Base-by-base conservation (phyloP, 2,797 vertebrate species). In the Chelmon rostratus region DNA sequence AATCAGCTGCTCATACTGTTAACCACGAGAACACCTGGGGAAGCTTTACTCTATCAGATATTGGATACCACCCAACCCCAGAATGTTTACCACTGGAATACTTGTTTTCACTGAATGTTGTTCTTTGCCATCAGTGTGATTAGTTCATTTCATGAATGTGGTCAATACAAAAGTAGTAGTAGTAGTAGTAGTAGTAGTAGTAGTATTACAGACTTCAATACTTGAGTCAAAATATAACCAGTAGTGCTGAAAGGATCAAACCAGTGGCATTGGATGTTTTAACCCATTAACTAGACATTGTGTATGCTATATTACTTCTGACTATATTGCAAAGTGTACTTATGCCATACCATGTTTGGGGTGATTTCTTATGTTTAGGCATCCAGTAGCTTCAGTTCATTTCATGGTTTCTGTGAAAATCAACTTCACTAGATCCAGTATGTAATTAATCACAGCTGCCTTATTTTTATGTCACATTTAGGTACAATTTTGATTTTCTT, bases 91-190 rank as follows among this genome's bases (percentile, higher is more conserved):
- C n/a, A n/a, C 7, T 18, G 42, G n/a, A n/a, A n/a, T n/a, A n/a
- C n/a, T n/a, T n/a, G n/a, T 44, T 44, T 44, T 5, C 50, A n/a
- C 13, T 52, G 15, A 53, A 59, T 53, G 47, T 35, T 53, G 72
- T 59, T 18, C 4, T n/a, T 79, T 40, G 2, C 50, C 37, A 33
- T 62, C 31, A 40, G 69, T 73, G 77, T 67, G 37, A 28, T 46
- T 37, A 23, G 33, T 50, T 28, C 12, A 38, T 6, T 19, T 15
- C 18, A 49, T n/a, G 23, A 66, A 11, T 57, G 31, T 15, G 58
- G 44, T 21, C 8, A 31, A 46, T 53, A 28, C 5, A 35, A 11
- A 7, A 64, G 8, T 12, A 56, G 52, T 18, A n/a, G 59, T 35
- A 63, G 49, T n/a, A 23, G 40, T 42, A 42, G 40, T 9, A 42